Evolutionary conservation across 2,888 invertebrate genomes (phyloP), one percentile per base, ranked within the genome.

Genomic region (Coenonympha glycerion): DNA sequence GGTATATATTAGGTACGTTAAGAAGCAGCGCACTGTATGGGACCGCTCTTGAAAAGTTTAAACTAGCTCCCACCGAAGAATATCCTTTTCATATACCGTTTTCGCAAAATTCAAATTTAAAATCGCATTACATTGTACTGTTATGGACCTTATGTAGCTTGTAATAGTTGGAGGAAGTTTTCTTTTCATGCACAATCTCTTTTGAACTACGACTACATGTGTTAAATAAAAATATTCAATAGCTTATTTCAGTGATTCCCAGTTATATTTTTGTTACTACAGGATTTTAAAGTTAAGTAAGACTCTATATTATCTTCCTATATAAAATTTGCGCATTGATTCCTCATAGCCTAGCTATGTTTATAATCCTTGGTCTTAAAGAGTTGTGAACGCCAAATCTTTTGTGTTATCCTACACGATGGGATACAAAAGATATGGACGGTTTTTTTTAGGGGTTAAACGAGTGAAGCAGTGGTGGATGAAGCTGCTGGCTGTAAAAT

Each of bases 171-270:
- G 6, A 6, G 18, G 47, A 44, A 40, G 30, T 21, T 44, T 36
- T 16, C 22, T 26, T 31, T 31, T 39, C 31, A 39, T 24, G 18
- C 24, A 13, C 18, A 19, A 39, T 39, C 33, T 13, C 37, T 47
- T 37, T 34, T 51, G 45, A 54, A 48, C 48, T 52, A 41, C 36
- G 52, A 48, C 41, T 66, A 69, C 66, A 63, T 63, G 58, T 56
- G 60, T 60, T 61, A 58, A 62, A 61, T 55, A 55, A 52, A 37
- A 52, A 55, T 49, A 53, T 50, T 53, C 53, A 50, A 49, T 56
- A 49, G 53, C 52, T 47, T 49, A 47, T 49, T 49, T 41, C 39
- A 49, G 47, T 52, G 54, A 55, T 55, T 55, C 45, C n/a, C n/a
- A n/a, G n/a, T n/a, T n/a, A n/a, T n/a, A n/a, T n/a, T n/a, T n/a